These are phyloP conservation scores for Aproaerema taeniolella DNA, from an alignment of 2,888 invertebrate genomes.

Conservation along the genomic window DNA sequence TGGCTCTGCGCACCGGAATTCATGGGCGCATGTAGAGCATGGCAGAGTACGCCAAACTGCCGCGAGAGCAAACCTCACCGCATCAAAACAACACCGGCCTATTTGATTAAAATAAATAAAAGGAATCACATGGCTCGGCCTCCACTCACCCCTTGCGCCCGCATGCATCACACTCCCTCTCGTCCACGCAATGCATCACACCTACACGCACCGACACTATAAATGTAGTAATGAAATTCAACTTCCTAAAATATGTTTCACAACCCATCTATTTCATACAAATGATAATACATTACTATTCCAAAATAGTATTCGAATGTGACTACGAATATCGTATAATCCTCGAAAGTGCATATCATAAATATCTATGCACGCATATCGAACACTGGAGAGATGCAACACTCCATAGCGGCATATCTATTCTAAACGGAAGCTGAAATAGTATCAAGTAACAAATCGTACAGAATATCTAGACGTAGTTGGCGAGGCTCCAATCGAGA, in stretches of 20 bases:
- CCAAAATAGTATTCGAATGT: no score
- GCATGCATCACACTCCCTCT: constrained; percentile 12
- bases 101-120: constrained; percentile 74
- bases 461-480: constrained; percentile 67
- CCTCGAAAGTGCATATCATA: constrained; percentile 54
- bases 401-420: constrained; percentile 65
- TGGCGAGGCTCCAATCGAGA: constrained; percentile 70
- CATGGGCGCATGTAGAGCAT: constrained; percentile 57
- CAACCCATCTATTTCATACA: constrained; percentile 4
- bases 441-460: constrained; percentile 69
- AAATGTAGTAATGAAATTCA: constrained; percentile 33
- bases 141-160: no score
- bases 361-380: constrained; percentile 60
- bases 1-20: constrained; percentile 60
- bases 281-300: not conserved
- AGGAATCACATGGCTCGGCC: constrained; percentile 47
- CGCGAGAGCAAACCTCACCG: constrained; percentile 54
- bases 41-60: constrained; percentile 56
- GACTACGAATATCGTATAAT: constrained; percentile 10
- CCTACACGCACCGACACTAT: constrained; percentile 20
- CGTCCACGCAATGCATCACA: no score
- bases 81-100: constrained; percentile 61
- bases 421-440: constrained; percentile 67
- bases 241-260: constrained; percentile 14
- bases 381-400: constrained; percentile 56